Evolutionary conservation across 2,797 vertebrate species (phyloP).

Genomic region (Acropternis orthonyx): DNA sequence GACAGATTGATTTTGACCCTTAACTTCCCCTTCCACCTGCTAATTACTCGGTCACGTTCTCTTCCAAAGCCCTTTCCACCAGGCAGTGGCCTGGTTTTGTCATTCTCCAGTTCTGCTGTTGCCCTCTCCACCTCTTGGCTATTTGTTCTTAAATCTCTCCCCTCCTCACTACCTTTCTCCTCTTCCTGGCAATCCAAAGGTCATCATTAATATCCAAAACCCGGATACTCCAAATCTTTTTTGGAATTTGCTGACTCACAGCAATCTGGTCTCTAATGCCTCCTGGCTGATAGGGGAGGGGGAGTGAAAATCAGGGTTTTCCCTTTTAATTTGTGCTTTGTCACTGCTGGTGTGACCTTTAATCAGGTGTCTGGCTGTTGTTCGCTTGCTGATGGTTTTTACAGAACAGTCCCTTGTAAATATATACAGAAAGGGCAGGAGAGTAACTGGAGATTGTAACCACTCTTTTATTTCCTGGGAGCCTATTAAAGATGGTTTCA

Average conservation of each 20-base stretch:
- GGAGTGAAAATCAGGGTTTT: neutral
- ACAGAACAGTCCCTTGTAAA: slow-evolving; percentile 47
- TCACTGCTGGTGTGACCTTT: slow-evolving; percentile 40
- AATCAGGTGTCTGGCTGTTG: slow-evolving; percentile 38
- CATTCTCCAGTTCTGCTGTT: neutral
- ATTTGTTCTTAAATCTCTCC: neutral
- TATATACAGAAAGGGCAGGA: slow-evolving; percentile 46
- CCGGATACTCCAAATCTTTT: neutral
- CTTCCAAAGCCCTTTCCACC: slow-evolving; percentile 9
- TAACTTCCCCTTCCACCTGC: slow-evolving; percentile 21
- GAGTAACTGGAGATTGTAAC: slow-evolving; percentile 39
- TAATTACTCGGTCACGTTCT: neutral
- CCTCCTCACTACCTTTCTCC: neutral
- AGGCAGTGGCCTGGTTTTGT: neutral
- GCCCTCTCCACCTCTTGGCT: neutral
- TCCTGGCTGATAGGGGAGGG: neutral
- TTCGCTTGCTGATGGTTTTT: slow-evolving; percentile 40
- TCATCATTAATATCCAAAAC: neutral
- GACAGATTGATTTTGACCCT: slow-evolving; percentile 21
- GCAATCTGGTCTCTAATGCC: neutral
- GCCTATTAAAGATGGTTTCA: slow-evolving; percentile 30
- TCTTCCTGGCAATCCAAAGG: neutral
- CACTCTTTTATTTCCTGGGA: slow-evolving; percentile 47
- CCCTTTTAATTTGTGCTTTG: slow-evolving; percentile 42
- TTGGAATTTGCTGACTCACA: neutral